Percentiles rank a stretch among this genome's conserved stretches.
Conservation (phyloP, 2,113 vertebrate species). For the Oreochromis niloticus region DNA sequence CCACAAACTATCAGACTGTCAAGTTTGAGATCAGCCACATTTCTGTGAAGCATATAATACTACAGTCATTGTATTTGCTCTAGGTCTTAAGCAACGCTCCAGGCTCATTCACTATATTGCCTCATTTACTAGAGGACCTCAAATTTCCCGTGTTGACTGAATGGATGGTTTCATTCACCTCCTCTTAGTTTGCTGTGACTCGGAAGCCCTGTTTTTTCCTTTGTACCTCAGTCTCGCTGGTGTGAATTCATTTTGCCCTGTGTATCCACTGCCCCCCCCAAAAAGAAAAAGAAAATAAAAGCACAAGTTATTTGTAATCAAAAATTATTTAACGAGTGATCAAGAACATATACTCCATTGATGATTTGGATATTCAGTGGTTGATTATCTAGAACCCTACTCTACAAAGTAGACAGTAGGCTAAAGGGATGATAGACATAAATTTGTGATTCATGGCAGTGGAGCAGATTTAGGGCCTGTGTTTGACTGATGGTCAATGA, state of each 20-base stretch:
- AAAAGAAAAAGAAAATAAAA: background rate
- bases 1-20: background rate
- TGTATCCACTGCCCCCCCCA: background rate
- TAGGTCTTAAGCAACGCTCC: background rate
- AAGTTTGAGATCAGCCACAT: background rate
- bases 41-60: background rate
- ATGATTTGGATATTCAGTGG: background rate
- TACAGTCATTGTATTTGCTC: background rate
- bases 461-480: background rate
- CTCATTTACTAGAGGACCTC: background rate
- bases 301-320: background rate
- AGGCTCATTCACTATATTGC: background rate
- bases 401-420: background rate
- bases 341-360: background rate
- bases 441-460: background rate
- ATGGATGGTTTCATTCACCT: background rate
- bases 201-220: background rate
- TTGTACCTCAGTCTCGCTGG: background rate
- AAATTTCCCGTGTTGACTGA: background rate
- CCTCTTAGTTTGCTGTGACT: background rate
- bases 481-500: background rate
- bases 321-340: background rate
- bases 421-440: background rate
- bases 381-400: background rate
- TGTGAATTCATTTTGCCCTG: background rate